Base-by-base conservation (phyloP, 1,140 invertebrate species). In the Drosophila simulans region DNA sequence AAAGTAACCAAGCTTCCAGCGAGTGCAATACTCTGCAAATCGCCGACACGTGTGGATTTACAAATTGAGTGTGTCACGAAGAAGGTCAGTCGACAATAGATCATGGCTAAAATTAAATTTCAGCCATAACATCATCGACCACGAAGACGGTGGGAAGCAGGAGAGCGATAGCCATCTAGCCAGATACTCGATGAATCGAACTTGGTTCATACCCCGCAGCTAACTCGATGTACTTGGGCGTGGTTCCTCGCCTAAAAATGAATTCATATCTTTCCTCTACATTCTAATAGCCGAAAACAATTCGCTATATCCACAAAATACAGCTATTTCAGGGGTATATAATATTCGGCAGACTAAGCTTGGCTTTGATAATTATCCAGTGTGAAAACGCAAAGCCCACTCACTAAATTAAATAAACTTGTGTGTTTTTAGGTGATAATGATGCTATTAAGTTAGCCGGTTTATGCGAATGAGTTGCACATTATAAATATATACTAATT, bases 21-120 rank as follows among this genome's bases (percentile, higher is more conserved):
- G 72, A 45, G 81, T 51, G 72, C 55, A 25, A 82, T 65, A 66
- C 34, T 70, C 60, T 46, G 53, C 35, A 77, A 77, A 76, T 57
- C 39, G 39, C 22, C 43, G 49, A 55, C 58, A 81, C 74, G 77
- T 76, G 77, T 46, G 55, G 55, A 31, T 34, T 54, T 54, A 72
- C 54, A 72, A 39, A 53, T 57, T 40, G 55, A 59, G 49, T 65
- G 72, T 85, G 48, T 55, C 48, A 80, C 72, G 63, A 84, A 79
- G 81, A 84, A 84, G 80, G 80, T 84, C 80, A 80, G 78, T 54
- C 54, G 64, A 71, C 69, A 62, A 56, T 73, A 72, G 68, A 66
- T 80, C 80, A 64, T 49, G 66, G 71, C 59, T 79, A 73, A 65
- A 83, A 85, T 85, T 85, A 69, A 68, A 72, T 83, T 68, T 68